Percentiles rank a stretch among this genome's conserved stretches.
These are phyloP conservation scores for Drosophila varians DNA, from an alignment of 1,140 invertebrate genomes.

Conservation along the genomic window DNA sequence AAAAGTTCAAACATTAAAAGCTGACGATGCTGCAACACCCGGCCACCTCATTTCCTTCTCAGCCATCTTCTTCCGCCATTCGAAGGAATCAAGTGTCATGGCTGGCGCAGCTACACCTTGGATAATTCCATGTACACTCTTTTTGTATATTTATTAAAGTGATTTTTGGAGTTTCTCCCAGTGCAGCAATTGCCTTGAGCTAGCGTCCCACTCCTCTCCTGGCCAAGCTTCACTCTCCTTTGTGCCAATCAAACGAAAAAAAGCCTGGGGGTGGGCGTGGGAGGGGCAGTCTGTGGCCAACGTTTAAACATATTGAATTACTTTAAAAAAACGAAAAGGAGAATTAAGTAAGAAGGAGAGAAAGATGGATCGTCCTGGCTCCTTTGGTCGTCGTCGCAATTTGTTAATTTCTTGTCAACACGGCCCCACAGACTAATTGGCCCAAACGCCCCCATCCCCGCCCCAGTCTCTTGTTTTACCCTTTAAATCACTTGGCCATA, in stretches of 20 bases:
- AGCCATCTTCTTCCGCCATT: conserved; percentile 26
- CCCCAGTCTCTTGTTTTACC: conserved; percentile 12
- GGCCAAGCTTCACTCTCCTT: conserved; percentile 41
- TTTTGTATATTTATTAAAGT: not conserved
- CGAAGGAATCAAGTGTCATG: conserved; percentile 69
- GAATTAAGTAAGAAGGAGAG: conserved; percentile 1
- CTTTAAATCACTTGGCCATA: conserved; percentile 44
- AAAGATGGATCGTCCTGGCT: conserved; percentile 7
- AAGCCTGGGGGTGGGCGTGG: not conserved
- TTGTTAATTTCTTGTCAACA: conserved; percentile 80
- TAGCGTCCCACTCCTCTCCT: conserved; percentile 7
- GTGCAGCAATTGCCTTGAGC: conserved; percentile 39
- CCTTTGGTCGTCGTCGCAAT: conserved; percentile 34
- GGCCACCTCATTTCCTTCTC: conserved; percentile 32
- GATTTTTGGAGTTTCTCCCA: not conserved
- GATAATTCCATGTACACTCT: not conserved
- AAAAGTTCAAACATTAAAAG: conserved; percentile 81
- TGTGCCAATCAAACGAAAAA: conserved; percentile 66
- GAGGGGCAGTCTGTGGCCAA: conserved; percentile 58
- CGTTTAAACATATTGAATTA: conserved; percentile 78
- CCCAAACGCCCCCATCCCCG: conserved; percentile 21
- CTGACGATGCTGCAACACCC: conserved; percentile 39
- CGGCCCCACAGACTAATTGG: conserved; percentile 59
- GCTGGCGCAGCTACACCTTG: conserved; percentile 25
- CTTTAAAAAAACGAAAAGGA: conserved; percentile 42